A percentile compares a stretch with the other conserved stretches of the same genome.
Conservation (phyloP, 2,888 invertebrate species). For the Hypsopygia costalis region DNA sequence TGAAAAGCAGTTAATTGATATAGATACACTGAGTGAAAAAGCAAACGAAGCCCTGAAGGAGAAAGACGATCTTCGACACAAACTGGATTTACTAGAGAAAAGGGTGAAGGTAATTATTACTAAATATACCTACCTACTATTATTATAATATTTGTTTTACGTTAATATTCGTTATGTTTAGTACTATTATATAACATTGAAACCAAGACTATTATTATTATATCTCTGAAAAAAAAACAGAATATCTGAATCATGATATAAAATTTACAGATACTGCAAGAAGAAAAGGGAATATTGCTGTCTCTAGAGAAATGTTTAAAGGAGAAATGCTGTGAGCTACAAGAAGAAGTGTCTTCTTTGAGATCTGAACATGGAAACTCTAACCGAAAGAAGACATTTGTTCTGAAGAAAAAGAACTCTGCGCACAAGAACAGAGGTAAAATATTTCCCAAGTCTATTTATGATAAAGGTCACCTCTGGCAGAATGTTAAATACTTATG, state of each 20-base stretch:
- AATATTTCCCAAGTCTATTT: too few species aligned
- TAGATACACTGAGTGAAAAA: conserved; percentile 86
- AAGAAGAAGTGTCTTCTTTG: conserved; percentile 84
- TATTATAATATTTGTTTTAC: too few species aligned
- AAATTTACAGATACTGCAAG: conserved; percentile 83
- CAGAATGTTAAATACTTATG: too few species aligned
- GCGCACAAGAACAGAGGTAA: conserved; percentile 70
- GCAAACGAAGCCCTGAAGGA: conserved; percentile 86
- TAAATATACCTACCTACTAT: too few species aligned
- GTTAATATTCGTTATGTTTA: too few species aligned
- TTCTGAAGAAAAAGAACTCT: conserved; percentile 70
- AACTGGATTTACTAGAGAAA: conserved; percentile 85
- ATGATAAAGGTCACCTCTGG: too few species aligned
- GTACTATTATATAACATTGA: too few species aligned
- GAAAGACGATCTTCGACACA: conserved; percentile 82
- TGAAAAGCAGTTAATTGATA: conserved; percentile 88
- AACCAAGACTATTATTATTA: too few species aligned
- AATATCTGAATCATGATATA: too few species aligned
- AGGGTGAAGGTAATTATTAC: conserved; percentile 81
- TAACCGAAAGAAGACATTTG: conserved; percentile 69
- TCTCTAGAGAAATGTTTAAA: conserved; percentile 88
- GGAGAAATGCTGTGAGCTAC: conserved; percentile 87
- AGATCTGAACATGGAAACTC: conserved; percentile 77
- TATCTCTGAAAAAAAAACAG: too few species aligned
- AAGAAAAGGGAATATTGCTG: conserved; percentile 87